These are phyloP conservation scores for Brachionus manjavacas DNA, from an alignment of 1,140 invertebrate species.

Conservation along the genomic window DNA sequence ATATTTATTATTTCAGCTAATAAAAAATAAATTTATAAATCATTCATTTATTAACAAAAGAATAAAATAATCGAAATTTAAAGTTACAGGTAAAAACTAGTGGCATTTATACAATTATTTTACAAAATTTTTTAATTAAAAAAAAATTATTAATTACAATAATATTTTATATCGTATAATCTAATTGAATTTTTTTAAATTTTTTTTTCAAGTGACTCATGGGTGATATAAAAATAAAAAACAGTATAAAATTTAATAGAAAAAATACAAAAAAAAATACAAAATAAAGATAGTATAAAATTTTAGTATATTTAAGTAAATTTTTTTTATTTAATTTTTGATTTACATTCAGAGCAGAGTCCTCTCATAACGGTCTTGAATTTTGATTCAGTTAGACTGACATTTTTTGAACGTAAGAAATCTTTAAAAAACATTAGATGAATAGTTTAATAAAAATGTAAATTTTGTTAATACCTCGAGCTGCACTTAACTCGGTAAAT, in stretches of 20 bases:
- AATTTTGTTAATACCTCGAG: neutral
- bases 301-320: neutral
- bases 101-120: too few relatives aligned
- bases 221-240: neutral
- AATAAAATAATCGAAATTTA: too few relatives aligned
- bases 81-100: too few relatives aligned
- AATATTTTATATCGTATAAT: too few relatives aligned
- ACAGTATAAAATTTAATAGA: neutral
- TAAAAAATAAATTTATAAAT: too few relatives aligned
- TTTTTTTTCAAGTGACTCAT: neutral
- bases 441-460: neutral
- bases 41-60: too few relatives aligned
- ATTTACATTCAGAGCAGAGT: neutral
- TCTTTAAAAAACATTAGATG: neutral
- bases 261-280: neutral
- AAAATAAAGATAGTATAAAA: neutral
- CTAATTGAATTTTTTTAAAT: neutral
- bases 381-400: neutral
- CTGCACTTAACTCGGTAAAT: neutral
- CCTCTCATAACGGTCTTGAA: neutral
- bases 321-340: neutral
- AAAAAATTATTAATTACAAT: too few relatives aligned
- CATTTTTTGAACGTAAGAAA: slow-evolving; percentile 10
- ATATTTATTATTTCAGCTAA: too few relatives aligned
- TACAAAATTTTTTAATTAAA: too few relatives aligned